Conservation (phyloP, 2,797 vertebrate genomes). For the Hephaestus fuliginosus region DNA sequence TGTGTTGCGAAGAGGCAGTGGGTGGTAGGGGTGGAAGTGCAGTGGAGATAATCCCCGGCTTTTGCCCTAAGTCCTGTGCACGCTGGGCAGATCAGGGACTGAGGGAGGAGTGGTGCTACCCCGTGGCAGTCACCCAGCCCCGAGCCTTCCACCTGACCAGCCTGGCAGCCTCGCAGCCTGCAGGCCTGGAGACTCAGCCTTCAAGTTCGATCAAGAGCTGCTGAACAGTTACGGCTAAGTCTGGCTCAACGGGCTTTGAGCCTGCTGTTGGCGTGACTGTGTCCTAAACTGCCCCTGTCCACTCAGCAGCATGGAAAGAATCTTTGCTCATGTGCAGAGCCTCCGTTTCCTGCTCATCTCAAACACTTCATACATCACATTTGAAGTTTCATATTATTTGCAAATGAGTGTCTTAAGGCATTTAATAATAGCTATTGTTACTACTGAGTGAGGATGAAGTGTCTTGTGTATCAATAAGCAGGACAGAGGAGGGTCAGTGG, state of each 20-base stretch:
- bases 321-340: slow-evolving; percentile 13
- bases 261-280: slow-evolving; percentile 24
- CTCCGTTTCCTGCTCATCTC: slow-evolving; percentile 7
- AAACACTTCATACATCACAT: background rate
- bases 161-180: slow-evolving; percentile 62
- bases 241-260: slow-evolving; percentile 49
- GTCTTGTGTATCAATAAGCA: slow-evolving; percentile 52
- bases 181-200: slow-evolving; percentile 54
- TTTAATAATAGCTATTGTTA: slow-evolving; percentile 43
- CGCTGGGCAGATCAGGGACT: slow-evolving; percentile 88
- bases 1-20: slow-evolving; percentile 62
- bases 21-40: slow-evolving; percentile 83
- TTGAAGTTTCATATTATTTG: slow-evolving; percentile 16
- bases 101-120: slow-evolving; percentile 89
- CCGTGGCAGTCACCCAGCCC: slow-evolving; percentile 86
- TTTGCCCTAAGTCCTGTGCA: slow-evolving; percentile 89
- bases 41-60: slow-evolving; percentile 87
- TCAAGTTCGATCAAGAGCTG: slow-evolving; percentile 57
- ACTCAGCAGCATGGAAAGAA: slow-evolving; percentile 21
- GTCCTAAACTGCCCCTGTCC: slow-evolving; percentile 59
- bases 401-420: slow-evolving; percentile 21
- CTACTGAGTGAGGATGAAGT: slow-evolving; percentile 47
- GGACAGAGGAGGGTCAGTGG: slow-evolving; percentile 58
- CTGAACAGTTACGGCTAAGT: slow-evolving; percentile 43
- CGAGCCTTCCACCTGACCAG: slow-evolving; percentile 86